Percentiles rank a stretch among this genome's conserved stretches.
These are phyloP conservation scores for Corapipo altera DNA, from an alignment of 2,113 vertebrate genomes.

Conservation along the genomic window DNA sequence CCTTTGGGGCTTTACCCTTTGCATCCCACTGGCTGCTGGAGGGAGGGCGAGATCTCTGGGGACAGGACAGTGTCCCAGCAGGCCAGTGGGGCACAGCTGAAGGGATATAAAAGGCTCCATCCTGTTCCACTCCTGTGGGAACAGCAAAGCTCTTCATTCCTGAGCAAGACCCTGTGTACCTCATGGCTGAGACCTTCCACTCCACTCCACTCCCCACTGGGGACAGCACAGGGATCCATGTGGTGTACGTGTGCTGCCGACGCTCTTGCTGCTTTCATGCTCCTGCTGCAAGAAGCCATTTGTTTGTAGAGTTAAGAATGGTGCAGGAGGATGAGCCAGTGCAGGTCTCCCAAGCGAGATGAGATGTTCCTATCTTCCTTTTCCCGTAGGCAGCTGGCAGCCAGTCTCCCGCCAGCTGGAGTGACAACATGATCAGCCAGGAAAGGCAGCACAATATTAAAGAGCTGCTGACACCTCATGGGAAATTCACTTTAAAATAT, in stretches of 20 bases:
- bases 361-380: background rate
- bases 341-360: background rate
- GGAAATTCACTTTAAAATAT: constrained; percentile 2
- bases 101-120: background rate
- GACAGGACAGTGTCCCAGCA: background rate
- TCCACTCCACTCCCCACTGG: rapidly evolving
- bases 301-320: background rate
- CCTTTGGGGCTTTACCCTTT: background rate
- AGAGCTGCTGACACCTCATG: background rate
- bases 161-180: background rate
- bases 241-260: background rate
- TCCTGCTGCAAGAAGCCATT: background rate
- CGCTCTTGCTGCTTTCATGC: background rate
- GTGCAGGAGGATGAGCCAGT: background rate
- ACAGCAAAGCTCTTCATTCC: background rate
- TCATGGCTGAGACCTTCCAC: background rate
- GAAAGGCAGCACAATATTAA: background rate
- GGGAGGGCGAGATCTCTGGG: background rate
- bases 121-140: background rate
- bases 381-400: constrained; percentile 13
- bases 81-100: background rate
- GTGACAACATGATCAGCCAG: background rate
- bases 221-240: background rate
- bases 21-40: background rate
- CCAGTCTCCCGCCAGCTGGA: constrained; percentile 7